Evolutionary conservation across 1,140 invertebrate species (phyloP).

Genomic region (Megalonaias nervosa): DNA sequence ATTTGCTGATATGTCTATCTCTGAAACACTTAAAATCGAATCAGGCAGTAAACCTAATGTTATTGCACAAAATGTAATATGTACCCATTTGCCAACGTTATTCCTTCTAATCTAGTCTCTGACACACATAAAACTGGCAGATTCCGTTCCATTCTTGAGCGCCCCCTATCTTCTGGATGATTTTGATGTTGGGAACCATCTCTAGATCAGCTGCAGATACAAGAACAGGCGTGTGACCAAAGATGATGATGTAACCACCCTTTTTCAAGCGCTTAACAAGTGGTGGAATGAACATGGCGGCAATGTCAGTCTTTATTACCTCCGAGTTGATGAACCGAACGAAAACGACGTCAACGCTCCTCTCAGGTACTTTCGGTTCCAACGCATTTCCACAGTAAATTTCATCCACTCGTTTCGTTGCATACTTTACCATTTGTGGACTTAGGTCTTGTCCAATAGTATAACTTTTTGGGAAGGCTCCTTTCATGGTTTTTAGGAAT

Average conservation of each 20-base stretch:
- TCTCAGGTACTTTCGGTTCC: constrained; percentile 42
- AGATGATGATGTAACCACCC: constrained; percentile 47
- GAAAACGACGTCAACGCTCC: constrained; percentile 46
- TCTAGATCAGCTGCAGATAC: constrained; percentile 45
- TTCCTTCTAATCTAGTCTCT: constrained; percentile 16
- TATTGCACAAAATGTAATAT: too few relatives aligned
- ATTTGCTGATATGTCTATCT: too few relatives aligned
- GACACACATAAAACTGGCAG: constrained; percentile 52
- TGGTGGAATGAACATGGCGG: constrained; percentile 35
- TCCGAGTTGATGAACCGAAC: constrained; percentile 55
- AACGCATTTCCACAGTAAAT: constrained; percentile 46
- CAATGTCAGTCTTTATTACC: constrained; percentile 43
- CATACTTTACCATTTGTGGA: constrained; percentile 49
- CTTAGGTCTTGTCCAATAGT: constrained; percentile 51
- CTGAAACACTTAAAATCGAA: too few relatives aligned
- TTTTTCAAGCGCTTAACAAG: constrained; percentile 39
- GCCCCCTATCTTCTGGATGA: constrained; percentile 41
- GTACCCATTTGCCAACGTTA: too few relatives aligned
- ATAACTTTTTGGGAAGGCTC: constrained; percentile 34
- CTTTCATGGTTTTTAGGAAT: constrained; percentile 50
- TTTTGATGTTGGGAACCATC: constrained; percentile 36
- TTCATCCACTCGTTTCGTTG: constrained; percentile 49
- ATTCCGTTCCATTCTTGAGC: constrained; percentile 49
- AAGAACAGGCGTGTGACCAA: constrained; percentile 55
- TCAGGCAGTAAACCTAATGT: too few relatives aligned